Base-by-base conservation (phyloP, 2,888 invertebrate species). In the Coelopa pilipes region DNA sequence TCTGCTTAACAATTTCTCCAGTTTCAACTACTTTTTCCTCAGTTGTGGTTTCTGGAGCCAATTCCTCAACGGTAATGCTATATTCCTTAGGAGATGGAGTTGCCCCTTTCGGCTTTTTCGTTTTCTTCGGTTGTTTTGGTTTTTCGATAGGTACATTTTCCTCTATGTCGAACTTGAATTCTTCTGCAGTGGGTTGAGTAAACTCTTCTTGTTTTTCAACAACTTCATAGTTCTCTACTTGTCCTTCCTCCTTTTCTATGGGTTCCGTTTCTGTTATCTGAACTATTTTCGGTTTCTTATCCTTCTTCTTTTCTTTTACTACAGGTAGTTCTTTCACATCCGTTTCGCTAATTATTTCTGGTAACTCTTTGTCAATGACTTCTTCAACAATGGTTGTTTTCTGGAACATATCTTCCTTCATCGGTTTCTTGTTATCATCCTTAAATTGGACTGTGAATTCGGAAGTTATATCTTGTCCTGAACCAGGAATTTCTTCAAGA, bases 161-260 rank as follows among this genome's bases (percentile, higher is more conserved):
- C 67, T 15, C 60, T 1, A 77, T 15, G 10, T 59, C 72, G 17
- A 78, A 60, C 46, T n/a, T 68, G 60, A 70, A 74, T 17, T 73
- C 69, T 15, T 76, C 74, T 2, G 21, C n/a, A 24, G 72, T 63
- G 34, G 55, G 17, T 50, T 63, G 57, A 15, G n/a, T 7, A 57
- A 19, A 34, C 21, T 59, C 60, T 60, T 59, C 59, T n/a, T 77
- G 71, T 45, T 74, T 71, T 13, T 65, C 17, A 49, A 70, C 70
- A 11, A 62, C 60, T 46, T 79, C 63, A 34, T 74, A 76, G n/a
- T 80, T 70, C 70, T 78, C 76, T 60, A 79, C 77, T 17, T 74
- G 66, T 68, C 76, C 78, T 9, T 77, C 68, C 1, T 76, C 60
- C 60, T 78, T 88, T 79, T 90, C 89, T 83, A 91, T 90, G 72